phyloP scores from a whole-genome alignment of 1,140 invertebrate genomes.

The Melanaphis sacchari region DNA sequence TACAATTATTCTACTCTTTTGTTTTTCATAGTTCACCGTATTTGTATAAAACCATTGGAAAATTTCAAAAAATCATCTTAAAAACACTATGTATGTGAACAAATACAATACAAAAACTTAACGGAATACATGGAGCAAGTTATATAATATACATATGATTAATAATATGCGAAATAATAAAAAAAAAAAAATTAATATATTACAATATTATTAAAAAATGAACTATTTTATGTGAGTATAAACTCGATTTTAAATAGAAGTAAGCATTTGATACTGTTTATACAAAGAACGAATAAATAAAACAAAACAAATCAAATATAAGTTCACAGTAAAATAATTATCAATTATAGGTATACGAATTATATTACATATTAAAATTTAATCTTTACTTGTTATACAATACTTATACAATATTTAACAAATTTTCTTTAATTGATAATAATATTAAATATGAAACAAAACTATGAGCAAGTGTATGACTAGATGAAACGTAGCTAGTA shows the following conservation, averaged over 20 bases:
- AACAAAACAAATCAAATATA: not conserved
- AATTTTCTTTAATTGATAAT: not conserved
- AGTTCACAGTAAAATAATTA: not conserved
- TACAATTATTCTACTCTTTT: too few relatives aligned
- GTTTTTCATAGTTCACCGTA: too few relatives aligned
- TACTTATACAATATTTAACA: slow-evolving; percentile 16
- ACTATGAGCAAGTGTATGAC: slow-evolving; percentile 45
- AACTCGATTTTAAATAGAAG: not conserved
- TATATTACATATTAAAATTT: not conserved
- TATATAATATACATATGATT: not conserved
- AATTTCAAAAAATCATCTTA: not conserved
- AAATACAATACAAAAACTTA: not conserved
- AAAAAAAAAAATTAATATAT: not conserved
- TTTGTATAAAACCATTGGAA: not conserved
- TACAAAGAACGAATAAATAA: not conserved
- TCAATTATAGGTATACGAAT: not conserved
- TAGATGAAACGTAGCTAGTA: slow-evolving; percentile 30
- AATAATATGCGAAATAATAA: not conserved
- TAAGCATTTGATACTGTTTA: not conserved
- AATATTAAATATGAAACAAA: slow-evolving; percentile 29
- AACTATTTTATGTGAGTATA: not conserved
- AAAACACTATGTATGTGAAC: not conserved
- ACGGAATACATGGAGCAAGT: not conserved
- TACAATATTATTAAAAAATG: not conserved
- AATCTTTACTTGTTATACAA: not conserved